These are phyloP conservation scores for Plebejus argus DNA, from an alignment of 2,888 invertebrate species.

Conservation along the genomic window DNA sequence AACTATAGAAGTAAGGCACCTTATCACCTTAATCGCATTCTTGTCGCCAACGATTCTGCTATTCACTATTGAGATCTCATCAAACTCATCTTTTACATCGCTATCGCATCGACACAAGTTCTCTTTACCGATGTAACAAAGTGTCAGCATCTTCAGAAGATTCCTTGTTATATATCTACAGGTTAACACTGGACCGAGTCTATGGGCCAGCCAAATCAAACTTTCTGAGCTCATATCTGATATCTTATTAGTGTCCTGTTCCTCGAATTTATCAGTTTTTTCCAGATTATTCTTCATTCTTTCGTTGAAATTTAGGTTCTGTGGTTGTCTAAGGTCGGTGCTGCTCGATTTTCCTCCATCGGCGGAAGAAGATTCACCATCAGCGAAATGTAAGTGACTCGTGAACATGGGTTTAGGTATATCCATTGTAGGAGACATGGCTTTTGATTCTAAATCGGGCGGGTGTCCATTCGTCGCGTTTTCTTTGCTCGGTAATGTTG, in stretches of 20 bases:
- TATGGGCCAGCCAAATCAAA: constrained; percentile 94
- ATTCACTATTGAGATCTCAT: constrained; percentile 83
- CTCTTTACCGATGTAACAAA: constrained; percentile 94
- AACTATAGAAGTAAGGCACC: constrained; percentile 93
- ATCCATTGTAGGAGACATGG: constrained; percentile 86
- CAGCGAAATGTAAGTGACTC: constrained; percentile 72
- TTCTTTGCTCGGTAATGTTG: constrained; percentile 36
- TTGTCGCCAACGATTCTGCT: constrained; percentile 88
- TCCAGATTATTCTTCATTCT: constrained; percentile 43
- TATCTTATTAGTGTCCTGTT: constrained; percentile 78
- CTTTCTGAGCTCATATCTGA: constrained; percentile 94
- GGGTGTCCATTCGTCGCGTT: constrained; percentile 46
- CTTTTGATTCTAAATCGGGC: background rate
- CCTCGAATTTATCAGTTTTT: constrained; percentile 35
- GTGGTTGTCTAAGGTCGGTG: constrained; percentile 47
- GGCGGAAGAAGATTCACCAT: constrained; percentile 56
- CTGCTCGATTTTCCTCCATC: constrained; percentile 43
- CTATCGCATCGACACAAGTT: constrained; percentile 81
- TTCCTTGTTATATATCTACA: constrained; percentile 95
- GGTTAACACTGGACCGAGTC: constrained; percentile 96
- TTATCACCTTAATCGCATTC: constrained; percentile 92
- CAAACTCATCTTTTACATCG: constrained; percentile 71
- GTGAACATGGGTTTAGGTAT: constrained; percentile 81
- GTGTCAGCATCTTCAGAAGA: constrained; percentile 94
- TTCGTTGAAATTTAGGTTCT: constrained; percentile 54